phyloP scores from a whole-genome alignment of 92 coral and sea anemone species.

The Zoanthus solanderi region DNA sequence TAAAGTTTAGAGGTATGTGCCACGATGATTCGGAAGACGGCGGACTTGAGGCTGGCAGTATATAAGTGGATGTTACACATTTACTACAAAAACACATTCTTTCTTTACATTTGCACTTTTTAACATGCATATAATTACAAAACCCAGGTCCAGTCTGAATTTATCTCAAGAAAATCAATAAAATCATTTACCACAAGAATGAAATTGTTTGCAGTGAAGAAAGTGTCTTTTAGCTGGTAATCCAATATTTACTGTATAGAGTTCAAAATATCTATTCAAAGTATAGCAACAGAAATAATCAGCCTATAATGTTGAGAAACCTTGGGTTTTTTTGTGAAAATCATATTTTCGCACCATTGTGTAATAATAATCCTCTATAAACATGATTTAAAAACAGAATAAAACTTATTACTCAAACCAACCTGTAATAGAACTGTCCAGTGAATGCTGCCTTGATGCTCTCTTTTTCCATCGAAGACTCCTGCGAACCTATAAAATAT shows the following conservation, averaged over 20 bases:
- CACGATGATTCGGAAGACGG: neutral
- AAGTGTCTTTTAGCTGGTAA: neutral
- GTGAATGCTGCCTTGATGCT: constrained; percentile 20
- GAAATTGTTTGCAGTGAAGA: neutral
- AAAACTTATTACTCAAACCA: neutral
- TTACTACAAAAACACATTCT: neutral
- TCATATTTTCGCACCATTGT: too few relatives aligned
- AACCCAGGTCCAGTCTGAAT: neutral
- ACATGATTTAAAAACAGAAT: neutral
- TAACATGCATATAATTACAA: neutral
- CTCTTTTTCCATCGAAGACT: constrained; percentile 30
- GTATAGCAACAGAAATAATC: too few relatives aligned
- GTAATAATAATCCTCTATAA: too few relatives aligned
- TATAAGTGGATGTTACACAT: neutral
- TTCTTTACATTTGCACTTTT: too few relatives aligned
- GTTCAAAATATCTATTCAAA: too few relatives aligned
- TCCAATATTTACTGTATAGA: too few relatives aligned
- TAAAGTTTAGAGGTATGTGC: constrained; percentile 25
- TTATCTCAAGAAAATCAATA: neutral
- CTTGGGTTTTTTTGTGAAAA: too few relatives aligned
- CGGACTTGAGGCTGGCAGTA: neutral
- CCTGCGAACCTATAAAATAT: constrained; percentile 13
- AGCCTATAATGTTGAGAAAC: too few relatives aligned
- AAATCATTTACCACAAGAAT: neutral
- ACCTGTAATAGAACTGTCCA: constrained; percentile 26